Percentiles rank a stretch among this genome's conserved stretches.
phyloP scores from a whole-genome alignment of 92 coral and sea anemone genomes.

The Pocillopora meandrina region DNA sequence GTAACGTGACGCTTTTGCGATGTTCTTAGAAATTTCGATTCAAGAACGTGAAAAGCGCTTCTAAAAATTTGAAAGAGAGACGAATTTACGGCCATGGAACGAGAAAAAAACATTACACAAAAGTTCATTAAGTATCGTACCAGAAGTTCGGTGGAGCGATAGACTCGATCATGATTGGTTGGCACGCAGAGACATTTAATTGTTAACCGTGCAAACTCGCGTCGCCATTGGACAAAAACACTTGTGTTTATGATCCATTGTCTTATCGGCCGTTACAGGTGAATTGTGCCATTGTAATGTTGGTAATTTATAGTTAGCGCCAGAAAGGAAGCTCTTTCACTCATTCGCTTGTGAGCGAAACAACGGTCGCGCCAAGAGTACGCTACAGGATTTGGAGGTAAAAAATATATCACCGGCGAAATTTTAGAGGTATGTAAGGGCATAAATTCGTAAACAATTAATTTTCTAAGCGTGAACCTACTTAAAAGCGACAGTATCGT shows the following conservation, averaged over 20 bases:
- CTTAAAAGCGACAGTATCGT: neutral
- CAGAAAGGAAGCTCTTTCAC: slow-evolving; percentile 76
- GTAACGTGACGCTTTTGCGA: slow-evolving; percentile 5
- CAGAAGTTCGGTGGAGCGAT: slow-evolving; percentile 71
- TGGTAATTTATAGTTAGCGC: slow-evolving; percentile 96
- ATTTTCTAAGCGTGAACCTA: slow-evolving; percentile 1
- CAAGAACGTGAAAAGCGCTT: neutral
- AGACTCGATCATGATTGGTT: slow-evolving; percentile 73
- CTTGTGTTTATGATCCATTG: slow-evolving; percentile 90
- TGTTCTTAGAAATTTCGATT: neutral
- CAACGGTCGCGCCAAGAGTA: slow-evolving; percentile 12
- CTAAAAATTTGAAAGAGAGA: neutral
- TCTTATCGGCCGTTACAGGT: slow-evolving; percentile 93
- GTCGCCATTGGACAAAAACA: slow-evolving; percentile 73
- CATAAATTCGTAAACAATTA: neutral
- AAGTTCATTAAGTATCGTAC: slow-evolving; percentile 84
- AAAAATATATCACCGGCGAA: slow-evolving; percentile 12
- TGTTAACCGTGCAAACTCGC: slow-evolving; percentile 75
- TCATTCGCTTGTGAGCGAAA: slow-evolving; percentile 74
- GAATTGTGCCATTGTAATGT: slow-evolving; percentile 86
- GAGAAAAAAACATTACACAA: slow-evolving; percentile 45
- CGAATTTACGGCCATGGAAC: slow-evolving; percentile 8
- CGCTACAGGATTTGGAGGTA: neutral
- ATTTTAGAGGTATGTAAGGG: slow-evolving; percentile 15
- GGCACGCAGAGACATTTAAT: slow-evolving; percentile 69